Conservation (phyloP, 2,888 invertebrate species). For the Drosophila eohydei region DNA sequence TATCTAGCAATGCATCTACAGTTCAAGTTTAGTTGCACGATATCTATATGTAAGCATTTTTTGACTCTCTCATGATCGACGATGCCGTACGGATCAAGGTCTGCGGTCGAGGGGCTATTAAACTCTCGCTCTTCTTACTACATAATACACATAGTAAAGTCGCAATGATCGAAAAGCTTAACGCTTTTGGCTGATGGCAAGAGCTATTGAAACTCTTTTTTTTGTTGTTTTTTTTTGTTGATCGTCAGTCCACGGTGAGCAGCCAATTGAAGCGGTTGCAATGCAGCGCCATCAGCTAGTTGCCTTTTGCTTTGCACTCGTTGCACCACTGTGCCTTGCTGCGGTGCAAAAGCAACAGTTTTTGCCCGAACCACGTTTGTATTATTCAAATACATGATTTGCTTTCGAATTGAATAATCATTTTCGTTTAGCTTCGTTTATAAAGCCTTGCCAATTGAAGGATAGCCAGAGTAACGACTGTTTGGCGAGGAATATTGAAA, state of each 20-base stretch:
- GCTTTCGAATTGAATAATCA: not conserved
- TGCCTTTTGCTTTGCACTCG: constrained; percentile 15
- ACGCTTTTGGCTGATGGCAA: constrained; percentile 20
- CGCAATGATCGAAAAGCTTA: constrained; percentile 28
- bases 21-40: not conserved
- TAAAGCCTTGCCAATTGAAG: constrained; percentile 44
- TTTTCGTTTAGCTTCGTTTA: constrained; percentile 35
- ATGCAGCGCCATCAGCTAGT: constrained; percentile 31
- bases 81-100: constrained; percentile 48
- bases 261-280: constrained; percentile 47
- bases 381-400: not conserved
- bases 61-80: not conserved
- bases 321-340: constrained; percentile 15
- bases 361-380: constrained; percentile 53
- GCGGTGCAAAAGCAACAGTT: constrained; percentile 36
- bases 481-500: constrained; percentile 35
- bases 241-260: constrained; percentile 33
- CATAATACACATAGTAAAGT: constrained; percentile 12
- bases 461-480: constrained; percentile 24
- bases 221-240: constrained; percentile 13
- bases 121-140: constrained; percentile 39
- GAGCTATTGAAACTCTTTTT: not conserved
- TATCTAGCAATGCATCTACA: not conserved
- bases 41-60: not conserved
- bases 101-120: constrained; percentile 35